Base-by-base conservation (phyloP, 1,140 invertebrate genomes). In the Lycorma delicatula region DNA sequence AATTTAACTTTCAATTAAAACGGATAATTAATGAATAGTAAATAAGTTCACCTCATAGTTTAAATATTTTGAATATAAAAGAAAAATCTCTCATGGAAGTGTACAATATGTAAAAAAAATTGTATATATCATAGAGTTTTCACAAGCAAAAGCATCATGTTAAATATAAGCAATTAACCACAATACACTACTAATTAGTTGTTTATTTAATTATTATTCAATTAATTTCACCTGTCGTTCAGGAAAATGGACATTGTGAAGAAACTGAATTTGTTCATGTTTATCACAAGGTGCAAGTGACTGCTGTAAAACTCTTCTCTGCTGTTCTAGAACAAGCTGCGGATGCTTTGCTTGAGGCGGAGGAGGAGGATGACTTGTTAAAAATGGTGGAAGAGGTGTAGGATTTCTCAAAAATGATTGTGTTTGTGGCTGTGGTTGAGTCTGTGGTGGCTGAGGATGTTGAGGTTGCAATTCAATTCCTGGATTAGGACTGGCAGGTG, bases 221-320 rank as follows among this genome's bases (percentile, higher is more conserved):
- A n/a, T n/a, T n/a, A n/a, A n/a, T 38, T 58, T 57, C n/a, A 54
- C 64, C 53, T 55, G 68, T 59, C 59, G 36, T 60, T 74, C 74
- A 6, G 74, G 74, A 63, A 77, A 75, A 63, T 77, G 76, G 1
- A 79, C 76, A 64, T 78, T 78, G 38, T 75, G 74, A 38, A 77
- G 65, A 65, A 79, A 79, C 60, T 78, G 75, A 56, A 77, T 76
- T 47, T 76, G 70, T 18, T 73, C 66, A 44, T 44, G 41, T 44
- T 70, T 62, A 59, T 71, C 64, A 63, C 62, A 27, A 20, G 20
- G 26, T 2, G 55, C 47, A 34, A 52, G 67, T 38, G 63, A 62
- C 12, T 54, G 56, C 2, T 26, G 54, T 4, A 49, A 18, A 9
- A 57, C 26, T n/a, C 56, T 18, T 20, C 48, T 16, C 23, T 49